A percentile compares a stretch with the other conserved stretches of the same genome.
phyloP scores from a whole-genome alignment of 37 sponge, comb jelly and placozoan genomes.

The Theonella swinhoei region DNA sequence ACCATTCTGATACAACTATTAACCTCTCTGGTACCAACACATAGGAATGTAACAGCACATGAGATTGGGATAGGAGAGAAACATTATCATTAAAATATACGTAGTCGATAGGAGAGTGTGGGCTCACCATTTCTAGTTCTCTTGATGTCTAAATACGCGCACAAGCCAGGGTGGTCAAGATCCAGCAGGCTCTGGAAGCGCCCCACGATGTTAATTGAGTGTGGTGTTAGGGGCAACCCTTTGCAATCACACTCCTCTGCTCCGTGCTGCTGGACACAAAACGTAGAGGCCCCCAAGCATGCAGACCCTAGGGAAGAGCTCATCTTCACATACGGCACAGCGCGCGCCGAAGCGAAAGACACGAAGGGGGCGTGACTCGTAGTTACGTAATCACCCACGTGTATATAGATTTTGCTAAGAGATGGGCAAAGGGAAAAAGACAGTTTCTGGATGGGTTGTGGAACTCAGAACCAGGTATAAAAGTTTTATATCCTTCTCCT shows the following conservation, averaged over 20 bases:
- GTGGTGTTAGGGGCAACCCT: constrained; percentile 93
- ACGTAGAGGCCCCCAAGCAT: constrained; percentile 72
- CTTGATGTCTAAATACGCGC: constrained; percentile 80
- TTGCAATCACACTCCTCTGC: constrained; percentile 81
- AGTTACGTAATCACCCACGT: constrained; percentile 10
- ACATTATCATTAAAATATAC: too few species aligned
- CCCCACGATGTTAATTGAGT: constrained; percentile 83
- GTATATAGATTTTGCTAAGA: background rate
- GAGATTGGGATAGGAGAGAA: too few species aligned
- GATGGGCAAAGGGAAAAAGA: constrained; percentile 32
- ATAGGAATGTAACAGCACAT: background rate
- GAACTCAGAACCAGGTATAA: constrained; percentile 50
- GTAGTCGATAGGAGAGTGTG: too few species aligned
- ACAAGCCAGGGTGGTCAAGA: constrained; percentile 74
- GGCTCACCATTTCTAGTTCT: constrained; percentile 75
- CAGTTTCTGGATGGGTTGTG: constrained; percentile 41
- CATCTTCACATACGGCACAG: too few species aligned
- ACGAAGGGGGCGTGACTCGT: background rate
- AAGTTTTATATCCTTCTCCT: background rate
- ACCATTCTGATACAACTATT: constrained; percentile 83
- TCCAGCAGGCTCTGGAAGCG: constrained; percentile 70
- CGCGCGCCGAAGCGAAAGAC: too few species aligned
- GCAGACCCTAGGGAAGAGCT: constrained; percentile 45
- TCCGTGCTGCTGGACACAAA: constrained; percentile 76
- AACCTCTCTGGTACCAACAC: constrained; percentile 51